These are phyloP conservation scores for Perithous albicinctus DNA, from an alignment of 2,888 invertebrate species.

Conservation along the genomic window DNA sequence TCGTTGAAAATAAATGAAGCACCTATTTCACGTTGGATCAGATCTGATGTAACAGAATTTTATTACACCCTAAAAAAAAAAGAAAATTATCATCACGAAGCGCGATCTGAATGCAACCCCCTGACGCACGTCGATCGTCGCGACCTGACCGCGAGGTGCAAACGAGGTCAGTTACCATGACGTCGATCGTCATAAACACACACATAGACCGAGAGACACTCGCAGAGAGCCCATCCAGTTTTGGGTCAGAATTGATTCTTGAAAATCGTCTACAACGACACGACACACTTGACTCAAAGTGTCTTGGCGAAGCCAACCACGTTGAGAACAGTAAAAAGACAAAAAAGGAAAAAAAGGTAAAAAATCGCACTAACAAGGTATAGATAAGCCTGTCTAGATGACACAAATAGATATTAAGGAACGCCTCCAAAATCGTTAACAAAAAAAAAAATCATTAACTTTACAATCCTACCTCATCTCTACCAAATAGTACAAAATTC, in stretches of 20 bases:
- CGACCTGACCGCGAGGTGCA: constrained; percentile 68
- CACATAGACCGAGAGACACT: background rate
- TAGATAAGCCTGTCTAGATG: background rate
- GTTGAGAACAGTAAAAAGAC: background rate
- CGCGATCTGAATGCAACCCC: constrained; percentile 65
- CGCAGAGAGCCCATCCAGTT: background rate
- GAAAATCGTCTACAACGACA: constrained; percentile 12
- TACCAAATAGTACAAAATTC: background rate
- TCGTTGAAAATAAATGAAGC: no score
- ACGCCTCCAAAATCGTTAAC: constrained; percentile 3
- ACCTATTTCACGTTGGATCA: no score
- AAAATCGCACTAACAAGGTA: background rate
- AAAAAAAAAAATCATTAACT: background rate
- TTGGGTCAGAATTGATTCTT: constrained; percentile 48
- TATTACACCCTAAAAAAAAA: no score
- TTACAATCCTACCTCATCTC: background rate
- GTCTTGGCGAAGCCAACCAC: background rate
- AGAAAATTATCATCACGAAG: constrained; percentile 48
- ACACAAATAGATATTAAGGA: background rate
- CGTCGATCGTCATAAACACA: constrained; percentile 41
- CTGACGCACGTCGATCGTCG: constrained; percentile 66
- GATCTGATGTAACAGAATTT: no score
- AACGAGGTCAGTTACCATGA: constrained; percentile 70
- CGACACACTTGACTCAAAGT: background rate
- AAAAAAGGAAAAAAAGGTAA: no score